A percentile compares a stretch with the other conserved stretches of the same genome.
Evolutionary conservation across 2,888 invertebrate species (phyloP).

Genomic region (Leptinotarsa tumamoca): DNA sequence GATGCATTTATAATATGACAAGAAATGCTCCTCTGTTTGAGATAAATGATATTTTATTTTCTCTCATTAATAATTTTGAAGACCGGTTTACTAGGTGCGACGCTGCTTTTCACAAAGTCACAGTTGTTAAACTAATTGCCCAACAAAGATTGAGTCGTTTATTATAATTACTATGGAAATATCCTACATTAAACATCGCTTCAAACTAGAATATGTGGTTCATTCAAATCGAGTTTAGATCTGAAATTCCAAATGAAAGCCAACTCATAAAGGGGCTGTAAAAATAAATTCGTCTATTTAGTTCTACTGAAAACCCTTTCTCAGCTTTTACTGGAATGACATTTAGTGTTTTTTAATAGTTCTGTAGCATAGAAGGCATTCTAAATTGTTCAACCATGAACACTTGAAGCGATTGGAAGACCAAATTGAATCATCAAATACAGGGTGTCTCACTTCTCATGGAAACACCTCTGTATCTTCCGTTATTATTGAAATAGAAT

Average conservation of each 20-base stretch:
- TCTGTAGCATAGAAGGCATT: not conserved
- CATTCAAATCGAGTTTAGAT: conserved; percentile 2
- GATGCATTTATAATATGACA: too few relatives aligned
- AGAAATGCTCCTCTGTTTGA: too few relatives aligned
- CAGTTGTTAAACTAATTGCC: conserved; percentile 6
- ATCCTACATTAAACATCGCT: conserved; percentile 1
- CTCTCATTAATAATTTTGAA: too few relatives aligned
- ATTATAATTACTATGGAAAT: conserved; percentile 11
- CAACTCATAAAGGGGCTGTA: not conserved
- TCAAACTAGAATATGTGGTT: not conserved
- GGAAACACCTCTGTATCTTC: too few relatives aligned
- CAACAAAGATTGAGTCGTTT: conserved; percentile 1
- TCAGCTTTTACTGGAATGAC: not conserved
- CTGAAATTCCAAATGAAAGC: not conserved
- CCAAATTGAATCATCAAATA: too few relatives aligned
- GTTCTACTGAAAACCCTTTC: not conserved
- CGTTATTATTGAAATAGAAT: too few relatives aligned
- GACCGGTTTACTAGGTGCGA: not conserved
- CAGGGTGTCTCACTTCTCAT: too few relatives aligned
- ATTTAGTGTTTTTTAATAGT: not conserved
- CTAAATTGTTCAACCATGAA: too few relatives aligned
- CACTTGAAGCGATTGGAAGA: too few relatives aligned
- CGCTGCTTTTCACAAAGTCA: not conserved
- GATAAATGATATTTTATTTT: too few relatives aligned
- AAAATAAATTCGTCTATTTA: not conserved